Base-by-base conservation (phyloP, 1,140 invertebrate genomes). In the Diorhabda carinulata region DNA sequence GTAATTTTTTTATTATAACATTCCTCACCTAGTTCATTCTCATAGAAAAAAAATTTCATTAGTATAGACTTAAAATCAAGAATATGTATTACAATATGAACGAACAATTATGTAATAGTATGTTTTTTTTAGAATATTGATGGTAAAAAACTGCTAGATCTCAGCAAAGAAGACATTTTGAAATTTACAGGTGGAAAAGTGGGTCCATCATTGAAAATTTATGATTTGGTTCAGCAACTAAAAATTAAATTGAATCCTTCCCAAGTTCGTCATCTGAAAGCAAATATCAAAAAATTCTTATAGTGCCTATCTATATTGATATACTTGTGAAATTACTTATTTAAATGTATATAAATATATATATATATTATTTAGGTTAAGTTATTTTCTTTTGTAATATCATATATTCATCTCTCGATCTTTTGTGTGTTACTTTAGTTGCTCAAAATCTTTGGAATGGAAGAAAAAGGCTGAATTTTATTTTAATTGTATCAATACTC, bases 171-270 rank as follows among this genome's bases (percentile, higher is more conserved):
- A 78, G 90, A 96, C 82, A 93, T 97, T 65, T 90, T 96, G 72
- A 91, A 92, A 77, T 84, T 96, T 44, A 90, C 95, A 8, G 91
- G 93, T 72, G 95, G 94, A 85, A 97, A 97, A 86, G 93, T 97
- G 66, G 96, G 96, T 3, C 95, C 95, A 5, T 95, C 94, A 4
- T 79, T 97, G 42, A 97, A 97, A 85, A 96, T 98, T 79, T 92
- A 88, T 77, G 93, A 97, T 83, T 86, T 98, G 57, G 93, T 97
- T 75, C 89, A 92, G 77, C 92, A 95, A 76, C 84, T 96, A 9
- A 93, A 93, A 83, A 89, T 89, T 77, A 91, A 91, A 86, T 87
- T 92, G 62, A 92, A 91, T 81, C 89, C 90, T 67, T 87, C 89
- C 68, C 89, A 90, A 78, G 87, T 87, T 81, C 86, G 88, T 79